These are phyloP conservation scores for Condylura cristata DNA, from an alignment of 2,113 vertebrate genomes.

Conservation along the genomic window DNA sequence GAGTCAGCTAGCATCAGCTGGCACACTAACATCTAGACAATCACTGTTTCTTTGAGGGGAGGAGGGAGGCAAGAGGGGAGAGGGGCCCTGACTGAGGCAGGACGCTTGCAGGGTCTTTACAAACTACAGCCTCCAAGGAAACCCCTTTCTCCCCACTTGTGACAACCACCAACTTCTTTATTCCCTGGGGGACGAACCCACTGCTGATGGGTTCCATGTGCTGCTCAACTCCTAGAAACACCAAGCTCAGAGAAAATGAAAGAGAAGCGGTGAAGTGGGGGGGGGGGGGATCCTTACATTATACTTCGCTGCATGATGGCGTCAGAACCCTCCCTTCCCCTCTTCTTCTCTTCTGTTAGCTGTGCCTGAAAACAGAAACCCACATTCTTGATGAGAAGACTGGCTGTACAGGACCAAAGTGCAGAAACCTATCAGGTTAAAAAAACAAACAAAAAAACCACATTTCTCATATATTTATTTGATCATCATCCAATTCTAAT, in stretches of 20 bases:
- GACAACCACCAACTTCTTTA: not conserved
- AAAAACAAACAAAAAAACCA: not conserved
- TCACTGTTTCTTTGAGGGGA: too few relatives aligned
- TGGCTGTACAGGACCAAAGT: not conserved
- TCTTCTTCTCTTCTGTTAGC: not conserved
- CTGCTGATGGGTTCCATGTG: not conserved
- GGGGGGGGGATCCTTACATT: slow-evolving; percentile 62
- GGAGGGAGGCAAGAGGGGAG: too few relatives aligned
- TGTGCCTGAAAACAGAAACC: slow-evolving; percentile 46
- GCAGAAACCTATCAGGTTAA: not conserved
- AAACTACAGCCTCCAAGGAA: not conserved
- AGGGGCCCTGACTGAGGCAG: too few relatives aligned
- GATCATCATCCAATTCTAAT: too few relatives aligned
- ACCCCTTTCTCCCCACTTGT: too few relatives aligned
- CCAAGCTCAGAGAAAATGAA: not conserved
- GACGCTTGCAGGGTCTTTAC: not conserved
- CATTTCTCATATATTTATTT: too few relatives aligned
- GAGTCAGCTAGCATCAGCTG: not conserved
- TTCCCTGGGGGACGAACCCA: not conserved
- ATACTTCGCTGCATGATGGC: slow-evolving; percentile 80
- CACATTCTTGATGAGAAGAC: not conserved
- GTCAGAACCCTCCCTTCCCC: not conserved
- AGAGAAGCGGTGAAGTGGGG: not conserved
- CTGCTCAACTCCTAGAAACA: not conserved
- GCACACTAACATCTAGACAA: too few relatives aligned